Conservation (phyloP, 30 jellyfish, hydroid and myxozoan genomes). For the Aurelia aurita region DNA sequence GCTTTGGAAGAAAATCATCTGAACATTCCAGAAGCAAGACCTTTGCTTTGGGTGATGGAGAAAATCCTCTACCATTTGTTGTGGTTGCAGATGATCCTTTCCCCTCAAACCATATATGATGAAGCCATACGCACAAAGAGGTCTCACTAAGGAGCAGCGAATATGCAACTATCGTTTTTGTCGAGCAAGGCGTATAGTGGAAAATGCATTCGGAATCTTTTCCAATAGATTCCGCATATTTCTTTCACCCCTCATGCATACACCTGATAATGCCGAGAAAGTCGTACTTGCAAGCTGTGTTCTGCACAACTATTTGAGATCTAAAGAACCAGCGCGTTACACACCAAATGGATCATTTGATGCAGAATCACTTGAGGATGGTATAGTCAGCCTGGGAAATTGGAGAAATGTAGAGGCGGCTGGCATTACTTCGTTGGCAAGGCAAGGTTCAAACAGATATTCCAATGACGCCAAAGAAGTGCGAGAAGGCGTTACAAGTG, state of each 20-base stretch:
- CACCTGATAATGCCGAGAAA: constrained; percentile 7
- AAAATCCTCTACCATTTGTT: constrained; percentile 16
- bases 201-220: constrained; percentile 57
- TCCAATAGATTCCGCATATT: constrained; percentile 40
- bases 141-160: constrained; percentile 33
- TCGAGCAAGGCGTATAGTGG: constrained; percentile 40
- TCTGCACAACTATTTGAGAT: constrained; percentile 10
- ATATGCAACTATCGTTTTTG: constrained; percentile 34
- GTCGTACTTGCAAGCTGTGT: constrained; percentile 14
- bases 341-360: neutral
- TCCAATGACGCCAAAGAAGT: constrained; percentile 1
- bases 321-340: neutral
- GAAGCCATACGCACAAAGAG: constrained; percentile 29
- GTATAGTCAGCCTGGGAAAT: neutral
- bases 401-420: neutral
- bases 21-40: constrained; percentile 16
- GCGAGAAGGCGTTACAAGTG: neutral
- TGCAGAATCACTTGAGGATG: neutral
- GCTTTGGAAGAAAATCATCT: constrained; percentile 16
- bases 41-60: constrained; percentile 3
- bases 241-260: neutral
- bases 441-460: neutral
- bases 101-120: constrained; percentile 32
- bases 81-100: constrained; percentile 53
- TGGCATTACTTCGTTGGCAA: neutral